Base-by-base conservation (phyloP, 2,113 vertebrate genomes). In the Hippoglossus stenolepis region DNA sequence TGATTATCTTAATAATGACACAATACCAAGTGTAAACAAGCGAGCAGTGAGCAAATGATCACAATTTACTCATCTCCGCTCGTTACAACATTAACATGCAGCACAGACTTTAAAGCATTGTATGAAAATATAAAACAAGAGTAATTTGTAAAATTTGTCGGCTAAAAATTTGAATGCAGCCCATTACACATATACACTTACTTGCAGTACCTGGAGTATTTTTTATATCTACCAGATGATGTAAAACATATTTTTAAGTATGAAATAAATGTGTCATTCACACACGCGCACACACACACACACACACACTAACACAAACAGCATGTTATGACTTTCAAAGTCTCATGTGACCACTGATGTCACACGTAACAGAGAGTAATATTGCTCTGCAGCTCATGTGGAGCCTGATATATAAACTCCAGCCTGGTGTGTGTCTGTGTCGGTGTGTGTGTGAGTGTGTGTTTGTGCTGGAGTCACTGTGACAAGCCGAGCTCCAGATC, bases 361-460 rank as follows among this genome's bases (percentile, higher is more conserved):
- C 21, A 35, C 21, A 17, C 62, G 81, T 72, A 74, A 76, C 61
- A 57, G 47, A 57, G 57, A 58, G 24, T 75, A 71, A 75, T 75
- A 54, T 74, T 70, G 63, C 35, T 64, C 43, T 62, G 53, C 24
- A 31, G 10, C 62, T 76, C 63, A 40, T 65, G 26, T 12, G 70
- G 70, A 75, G 57, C 73, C 61, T 61, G 54, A 75, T 82, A 73
- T 59, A 66, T 67, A 86, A 85, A 77, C 71, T 85, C 82, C 79
- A 92, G 85, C 1, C 83, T 90, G 92, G 91, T 57, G 23, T 54
- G 18, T 54, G n/a, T 64, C 21, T 62, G 59, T 20, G 59, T 8
- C 1, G 17, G 57, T 59, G 57, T 18, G 45, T 47, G 5, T 15
- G 43, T 10, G 43, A 0, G 43, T 47, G 45, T 47, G 45, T 47